These are phyloP conservation scores for Andrena dorsata DNA, from an alignment of 2,888 invertebrate species.

Conservation along the genomic window DNA sequence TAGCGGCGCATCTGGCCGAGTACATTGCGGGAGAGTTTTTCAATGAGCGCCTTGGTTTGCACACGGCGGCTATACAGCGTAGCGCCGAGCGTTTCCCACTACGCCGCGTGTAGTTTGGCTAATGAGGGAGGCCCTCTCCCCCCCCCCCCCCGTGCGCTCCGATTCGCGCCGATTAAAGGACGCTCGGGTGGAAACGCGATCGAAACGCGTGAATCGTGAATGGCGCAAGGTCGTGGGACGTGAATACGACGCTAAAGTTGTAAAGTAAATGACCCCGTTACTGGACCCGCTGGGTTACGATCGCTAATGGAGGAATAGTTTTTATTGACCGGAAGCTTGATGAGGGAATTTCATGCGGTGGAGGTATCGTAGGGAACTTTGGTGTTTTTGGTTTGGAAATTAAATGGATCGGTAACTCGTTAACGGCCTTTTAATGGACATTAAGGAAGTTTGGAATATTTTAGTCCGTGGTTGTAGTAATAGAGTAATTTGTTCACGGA, in stretches of 20 bases:
- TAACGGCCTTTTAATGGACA: too few relatives aligned
- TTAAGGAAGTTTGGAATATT: too few relatives aligned
- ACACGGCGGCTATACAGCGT: slow-evolving; percentile 30
- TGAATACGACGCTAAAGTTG: background rate
- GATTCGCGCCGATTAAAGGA: slow-evolving; percentile 48
- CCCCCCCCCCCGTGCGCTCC: slow-evolving; percentile 48
- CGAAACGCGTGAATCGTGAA: background rate
- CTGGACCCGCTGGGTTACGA: too few relatives aligned
- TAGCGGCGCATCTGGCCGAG: slow-evolving; percentile 49
- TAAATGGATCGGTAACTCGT: too few relatives aligned
- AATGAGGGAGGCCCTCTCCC: slow-evolving; percentile 51
- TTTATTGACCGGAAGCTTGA: too few relatives aligned
- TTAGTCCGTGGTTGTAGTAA: too few relatives aligned
- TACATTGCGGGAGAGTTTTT: slow-evolving; percentile 57
- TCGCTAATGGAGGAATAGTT: too few relatives aligned
- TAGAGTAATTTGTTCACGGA: too few relatives aligned
- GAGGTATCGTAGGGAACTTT: too few relatives aligned
- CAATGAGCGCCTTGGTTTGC: slow-evolving; percentile 60
- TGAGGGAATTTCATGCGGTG: too few relatives aligned
- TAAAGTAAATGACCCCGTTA: too few relatives aligned
- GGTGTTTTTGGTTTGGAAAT: too few relatives aligned
- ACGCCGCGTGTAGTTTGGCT: slow-evolving; percentile 41
- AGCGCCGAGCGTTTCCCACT: slow-evolving; percentile 30
- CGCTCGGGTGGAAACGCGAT: slow-evolving; percentile 1
- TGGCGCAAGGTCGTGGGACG: slow-evolving; percentile 3